These are phyloP conservation scores for Drosophila kambysellisi DNA, from an alignment of 2,888 invertebrate species.

Conservation along the genomic window DNA sequence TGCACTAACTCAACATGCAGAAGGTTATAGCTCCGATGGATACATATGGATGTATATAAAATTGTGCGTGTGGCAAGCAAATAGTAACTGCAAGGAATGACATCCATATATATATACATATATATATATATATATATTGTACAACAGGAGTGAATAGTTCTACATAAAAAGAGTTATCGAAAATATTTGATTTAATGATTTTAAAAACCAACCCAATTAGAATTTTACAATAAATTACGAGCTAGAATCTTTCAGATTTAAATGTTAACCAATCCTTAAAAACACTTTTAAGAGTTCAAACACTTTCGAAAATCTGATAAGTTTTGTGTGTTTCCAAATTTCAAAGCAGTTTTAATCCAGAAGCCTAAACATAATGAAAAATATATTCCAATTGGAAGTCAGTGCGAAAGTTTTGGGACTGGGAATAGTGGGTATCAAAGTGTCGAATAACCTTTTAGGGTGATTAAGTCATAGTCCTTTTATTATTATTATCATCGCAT, in stretches of 20 bases:
- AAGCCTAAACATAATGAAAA: background rate
- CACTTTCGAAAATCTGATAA: background rate
- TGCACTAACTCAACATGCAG: conserved; percentile 11
- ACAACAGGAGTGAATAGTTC: background rate
- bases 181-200: background rate
- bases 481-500: background rate
- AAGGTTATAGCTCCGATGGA: conserved; percentile 27
- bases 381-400: background rate
- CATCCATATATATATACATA: background rate
- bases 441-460: background rate
- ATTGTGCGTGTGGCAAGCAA: conserved; percentile 11
- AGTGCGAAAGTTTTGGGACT: background rate
- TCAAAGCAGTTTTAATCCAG: background rate
- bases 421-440: background rate
- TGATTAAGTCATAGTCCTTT: background rate
- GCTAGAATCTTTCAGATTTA: background rate
- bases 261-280: too few relatives aligned
- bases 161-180: background rate
- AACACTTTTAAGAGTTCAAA: background rate
- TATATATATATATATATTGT: background rate
- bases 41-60: background rate
- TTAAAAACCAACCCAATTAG: background rate
- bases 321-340: background rate
- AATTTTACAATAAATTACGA: background rate
- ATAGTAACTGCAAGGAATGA: conserved; percentile 8